Percentiles rank a stretch among this genome's conserved stretches.
These are phyloP conservation scores for Benitochromis conjunctus DNA, from an alignment of 2,113 vertebrate genomes.

Conservation along the genomic window DNA sequence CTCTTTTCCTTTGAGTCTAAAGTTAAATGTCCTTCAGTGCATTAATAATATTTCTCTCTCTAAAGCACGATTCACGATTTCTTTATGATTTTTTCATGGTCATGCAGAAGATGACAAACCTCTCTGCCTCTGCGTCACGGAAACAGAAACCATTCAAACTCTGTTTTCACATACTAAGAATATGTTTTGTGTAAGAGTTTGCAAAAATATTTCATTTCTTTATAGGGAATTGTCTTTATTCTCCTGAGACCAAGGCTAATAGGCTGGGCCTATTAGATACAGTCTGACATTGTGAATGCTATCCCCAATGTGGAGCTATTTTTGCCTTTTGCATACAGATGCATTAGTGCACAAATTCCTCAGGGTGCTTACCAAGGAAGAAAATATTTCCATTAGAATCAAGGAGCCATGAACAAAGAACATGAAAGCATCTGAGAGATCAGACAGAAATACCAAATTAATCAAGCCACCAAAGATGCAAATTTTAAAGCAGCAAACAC, in stretches of 20 bases:
- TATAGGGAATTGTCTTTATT: neutral
- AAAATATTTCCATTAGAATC: slow-evolving; percentile 14
- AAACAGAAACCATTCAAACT: neutral
- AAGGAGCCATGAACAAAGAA: neutral
- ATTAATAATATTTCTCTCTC: neutral
- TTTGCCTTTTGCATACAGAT: slow-evolving; percentile 41
- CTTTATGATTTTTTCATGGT: neutral
- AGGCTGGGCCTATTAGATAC: slow-evolving; percentile 4
- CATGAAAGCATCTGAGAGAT: neutral
- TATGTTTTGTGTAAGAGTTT: neutral
- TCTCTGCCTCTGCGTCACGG: neutral
- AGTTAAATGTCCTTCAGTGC: neutral
- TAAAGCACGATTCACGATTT: neutral
- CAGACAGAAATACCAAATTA: neutral
- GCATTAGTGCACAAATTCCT: slow-evolving; percentile 42
- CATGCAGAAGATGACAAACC: neutral
- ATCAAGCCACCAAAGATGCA: neutral
- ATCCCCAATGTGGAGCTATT: slow-evolving; percentile 47
- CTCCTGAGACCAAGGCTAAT: neutral
- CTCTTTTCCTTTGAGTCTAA: neutral
- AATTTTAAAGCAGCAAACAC: neutral
- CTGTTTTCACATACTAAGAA: neutral
- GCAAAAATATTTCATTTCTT: neutral
- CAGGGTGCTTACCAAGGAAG: slow-evolving; percentile 4
- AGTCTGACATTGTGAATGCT: slow-evolving; percentile 22